phyloP scores from a whole-genome alignment of 1,140 invertebrate genomes.

The Brachionus asplanchnoidis region DNA sequence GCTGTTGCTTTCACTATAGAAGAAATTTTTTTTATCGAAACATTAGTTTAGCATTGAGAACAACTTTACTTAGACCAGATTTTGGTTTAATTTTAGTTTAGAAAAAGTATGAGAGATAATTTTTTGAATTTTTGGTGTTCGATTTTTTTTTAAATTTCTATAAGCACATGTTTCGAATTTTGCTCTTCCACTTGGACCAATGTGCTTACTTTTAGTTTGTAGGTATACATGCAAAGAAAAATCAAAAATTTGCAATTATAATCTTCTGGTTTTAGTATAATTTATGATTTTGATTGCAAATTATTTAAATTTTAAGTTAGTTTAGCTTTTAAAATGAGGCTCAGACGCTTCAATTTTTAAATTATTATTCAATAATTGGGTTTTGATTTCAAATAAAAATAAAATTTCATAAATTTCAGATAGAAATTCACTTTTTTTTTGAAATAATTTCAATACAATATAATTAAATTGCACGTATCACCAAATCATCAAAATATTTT shows the following conservation, averaged over 20 bases:
- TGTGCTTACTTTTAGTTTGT: neutral
- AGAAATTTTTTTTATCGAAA: neutral
- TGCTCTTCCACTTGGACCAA: neutral
- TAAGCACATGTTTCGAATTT: conserved; percentile 19
- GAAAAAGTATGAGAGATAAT: neutral
- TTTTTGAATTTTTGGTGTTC: neutral
- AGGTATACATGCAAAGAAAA: neutral
- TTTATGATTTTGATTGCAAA: conserved; percentile 21
- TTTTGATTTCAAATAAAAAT: no score
- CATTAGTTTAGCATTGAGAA: neutral
- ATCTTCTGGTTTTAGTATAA: neutral
- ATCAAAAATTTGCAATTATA: neutral
- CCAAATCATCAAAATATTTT: no score
- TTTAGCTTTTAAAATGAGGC: neutral
- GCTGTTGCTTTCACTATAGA: neutral
- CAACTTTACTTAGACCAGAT: neutral
- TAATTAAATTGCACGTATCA: no score
- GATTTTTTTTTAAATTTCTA: neutral
- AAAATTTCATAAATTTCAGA: no score
- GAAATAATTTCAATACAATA: no score
- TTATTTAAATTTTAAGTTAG: conserved; percentile 18
- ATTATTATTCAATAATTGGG: no score
- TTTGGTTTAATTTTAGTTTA: neutral
- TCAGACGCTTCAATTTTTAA: no score
- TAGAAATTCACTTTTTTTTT: no score